phyloP scores from a whole-genome alignment of 1,140 invertebrate species.

The Euura lappo region DNA sequence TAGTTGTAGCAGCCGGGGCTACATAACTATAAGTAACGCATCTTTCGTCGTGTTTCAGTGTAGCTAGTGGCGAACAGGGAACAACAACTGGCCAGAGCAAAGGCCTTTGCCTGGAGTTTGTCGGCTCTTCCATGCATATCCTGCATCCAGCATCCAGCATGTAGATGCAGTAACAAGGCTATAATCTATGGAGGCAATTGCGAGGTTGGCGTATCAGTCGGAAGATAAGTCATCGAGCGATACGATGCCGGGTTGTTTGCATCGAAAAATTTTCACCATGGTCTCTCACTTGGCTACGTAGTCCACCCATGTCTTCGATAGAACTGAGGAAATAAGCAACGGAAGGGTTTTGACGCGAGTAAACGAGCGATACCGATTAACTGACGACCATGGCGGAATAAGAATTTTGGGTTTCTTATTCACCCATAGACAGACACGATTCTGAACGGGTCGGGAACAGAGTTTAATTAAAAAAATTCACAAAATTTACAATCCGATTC shows the following conservation, averaged over 20 bases:
- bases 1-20: background rate
- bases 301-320: background rate
- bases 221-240: background rate
- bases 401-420: too few relatives aligned
- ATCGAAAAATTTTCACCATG: background rate
- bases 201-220: background rate
- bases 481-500: background rate
- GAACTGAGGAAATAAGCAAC: background rate
- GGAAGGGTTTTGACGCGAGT: background rate
- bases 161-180: conserved; percentile 6
- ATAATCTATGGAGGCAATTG: conserved; percentile 7
- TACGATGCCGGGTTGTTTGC: background rate
- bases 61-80: conserved; percentile 4
- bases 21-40: conserved; percentile 7
- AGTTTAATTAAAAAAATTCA: background rate
- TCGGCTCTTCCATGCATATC: conserved; percentile 3
- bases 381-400: background rate
- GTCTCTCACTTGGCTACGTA: background rate
- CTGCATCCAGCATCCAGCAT: conserved; percentile 1
- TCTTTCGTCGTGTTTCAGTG: conserved; percentile 1
- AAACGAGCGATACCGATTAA: background rate
- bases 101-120: conserved; percentile 2
- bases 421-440: too few relatives aligned
- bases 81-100: background rate
- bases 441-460: background rate